A percentile compares a stretch with the other conserved stretches of the same genome.
phyloP scores from a whole-genome alignment of 2,888 invertebrate species.

The Drosophila flavopinicola region DNA sequence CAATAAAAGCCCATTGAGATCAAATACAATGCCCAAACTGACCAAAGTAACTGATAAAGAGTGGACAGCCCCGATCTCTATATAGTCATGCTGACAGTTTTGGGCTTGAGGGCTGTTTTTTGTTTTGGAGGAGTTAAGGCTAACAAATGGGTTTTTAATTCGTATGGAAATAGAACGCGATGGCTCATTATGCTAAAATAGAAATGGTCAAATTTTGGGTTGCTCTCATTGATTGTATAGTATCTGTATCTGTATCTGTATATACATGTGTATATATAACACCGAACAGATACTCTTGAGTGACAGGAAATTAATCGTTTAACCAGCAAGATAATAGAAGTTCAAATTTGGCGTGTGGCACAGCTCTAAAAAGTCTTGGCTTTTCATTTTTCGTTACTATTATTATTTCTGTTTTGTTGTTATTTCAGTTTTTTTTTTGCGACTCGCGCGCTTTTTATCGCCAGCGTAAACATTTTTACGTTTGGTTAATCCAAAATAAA shows the following conservation, averaged over 20 bases:
- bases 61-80: constrained; percentile 15
- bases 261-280: too few relatives aligned
- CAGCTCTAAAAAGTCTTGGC: constrained; percentile 15
- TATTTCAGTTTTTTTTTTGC: constrained; percentile 3
- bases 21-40: constrained; percentile 29
- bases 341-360: constrained; percentile 44
- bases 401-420: constrained; percentile 11
- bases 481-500: constrained; percentile 66
- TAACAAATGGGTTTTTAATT: constrained; percentile 64
- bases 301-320: constrained; percentile 63
- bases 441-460: constrained; percentile 30
- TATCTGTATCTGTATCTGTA: neutral
- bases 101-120: constrained; percentile 7
- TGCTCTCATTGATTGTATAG: constrained; percentile 6
- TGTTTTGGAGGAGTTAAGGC: constrained; percentile 33
- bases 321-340: constrained; percentile 44
- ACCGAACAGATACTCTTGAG: constrained; percentile 12
- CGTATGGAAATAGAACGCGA: constrained; percentile 49
- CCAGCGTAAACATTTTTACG: constrained; percentile 45
- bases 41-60: constrained; percentile 47
- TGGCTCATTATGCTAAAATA: constrained; percentile 45
- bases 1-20: constrained; percentile 10
- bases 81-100: constrained; percentile 11
- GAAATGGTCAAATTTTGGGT: constrained; percentile 51
- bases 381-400: constrained; percentile 18